Conservation (phyloP, 2,113 vertebrate genomes). For the Platysternon megacephalum region DNA sequence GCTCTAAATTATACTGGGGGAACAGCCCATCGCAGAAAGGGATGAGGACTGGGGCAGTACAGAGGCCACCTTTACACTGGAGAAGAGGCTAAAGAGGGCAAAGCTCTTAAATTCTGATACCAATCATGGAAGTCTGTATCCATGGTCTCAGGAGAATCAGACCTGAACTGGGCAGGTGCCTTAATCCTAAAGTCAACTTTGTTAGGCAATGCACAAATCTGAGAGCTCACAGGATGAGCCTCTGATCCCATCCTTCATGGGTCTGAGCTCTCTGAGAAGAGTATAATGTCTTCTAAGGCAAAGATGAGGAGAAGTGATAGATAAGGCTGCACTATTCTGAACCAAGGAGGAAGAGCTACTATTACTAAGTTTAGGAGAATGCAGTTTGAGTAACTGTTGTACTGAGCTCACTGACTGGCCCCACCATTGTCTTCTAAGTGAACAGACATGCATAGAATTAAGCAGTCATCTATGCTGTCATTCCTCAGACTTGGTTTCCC, state of each 20-base stretch:
- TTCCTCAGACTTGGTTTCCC: not conserved
- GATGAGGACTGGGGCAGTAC: too few species aligned
- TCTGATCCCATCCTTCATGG: not conserved
- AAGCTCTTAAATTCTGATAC: not conserved
- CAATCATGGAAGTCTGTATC: not conserved
- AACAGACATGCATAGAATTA: not conserved
- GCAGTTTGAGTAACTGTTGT: not conserved
- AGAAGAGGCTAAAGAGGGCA: not conserved
- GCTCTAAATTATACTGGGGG: too few species aligned
- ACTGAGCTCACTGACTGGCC: not conserved
- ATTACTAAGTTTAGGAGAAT: not conserved
- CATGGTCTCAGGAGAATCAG: not conserved
- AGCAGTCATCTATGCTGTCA: not conserved
- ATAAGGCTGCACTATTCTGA: not conserved
- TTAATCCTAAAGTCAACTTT: not conserved
- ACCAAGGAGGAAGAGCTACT: not conserved
- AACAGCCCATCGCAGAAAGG: too few species aligned
- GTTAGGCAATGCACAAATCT: not conserved
- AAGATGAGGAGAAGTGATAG: not conserved
- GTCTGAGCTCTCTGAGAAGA: not conserved
- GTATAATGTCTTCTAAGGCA: not conserved
- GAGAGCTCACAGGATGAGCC: not conserved
- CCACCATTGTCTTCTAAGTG: not conserved
- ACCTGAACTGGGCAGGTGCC: not conserved
- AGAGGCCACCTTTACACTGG: too few species aligned